phyloP scores from a whole-genome alignment of 2,797 vertebrate genomes.

The Pelobates cultripes region DNA sequence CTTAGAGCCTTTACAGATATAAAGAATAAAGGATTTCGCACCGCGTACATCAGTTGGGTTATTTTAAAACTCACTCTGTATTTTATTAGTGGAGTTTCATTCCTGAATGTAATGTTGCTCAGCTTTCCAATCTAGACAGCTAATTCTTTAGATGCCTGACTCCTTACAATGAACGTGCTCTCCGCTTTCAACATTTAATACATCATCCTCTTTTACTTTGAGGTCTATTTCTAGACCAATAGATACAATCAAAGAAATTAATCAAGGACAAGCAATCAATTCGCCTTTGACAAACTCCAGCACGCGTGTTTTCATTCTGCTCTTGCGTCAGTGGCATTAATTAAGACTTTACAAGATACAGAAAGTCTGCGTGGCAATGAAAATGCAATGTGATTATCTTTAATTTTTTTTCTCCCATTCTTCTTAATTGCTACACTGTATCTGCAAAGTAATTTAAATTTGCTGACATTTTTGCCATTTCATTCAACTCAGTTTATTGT shows the following conservation, averaged over 20 bases:
- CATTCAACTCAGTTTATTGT: not conserved
- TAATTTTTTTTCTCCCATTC: not conserved
- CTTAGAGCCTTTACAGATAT: too few species aligned
- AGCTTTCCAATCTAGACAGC: not conserved
- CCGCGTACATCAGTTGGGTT: too few species aligned
- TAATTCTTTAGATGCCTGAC: not conserved
- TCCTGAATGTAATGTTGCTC: not conserved
- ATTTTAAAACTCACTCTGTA: too few species aligned
- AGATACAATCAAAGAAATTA: not conserved
- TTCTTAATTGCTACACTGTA: not conserved
- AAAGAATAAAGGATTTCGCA: too few species aligned
- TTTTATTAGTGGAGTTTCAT: too few species aligned
- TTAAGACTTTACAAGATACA: not conserved
- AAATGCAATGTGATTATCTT: not conserved
- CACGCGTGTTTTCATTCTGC: not conserved
- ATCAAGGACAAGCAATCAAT: not conserved
- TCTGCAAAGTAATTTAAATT: not conserved
- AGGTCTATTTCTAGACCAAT: not conserved
- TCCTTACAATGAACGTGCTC: not conserved
- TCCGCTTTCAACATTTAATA: not conserved
- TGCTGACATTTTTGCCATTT: not conserved
- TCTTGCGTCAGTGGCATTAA: conserved; percentile 1
- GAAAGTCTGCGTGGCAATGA: not conserved
- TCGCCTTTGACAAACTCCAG: conserved; percentile 2
- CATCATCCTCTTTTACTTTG: not conserved